Conservation (phyloP, 2,797 vertebrate species). For the Microhierax caerulescens region DNA sequence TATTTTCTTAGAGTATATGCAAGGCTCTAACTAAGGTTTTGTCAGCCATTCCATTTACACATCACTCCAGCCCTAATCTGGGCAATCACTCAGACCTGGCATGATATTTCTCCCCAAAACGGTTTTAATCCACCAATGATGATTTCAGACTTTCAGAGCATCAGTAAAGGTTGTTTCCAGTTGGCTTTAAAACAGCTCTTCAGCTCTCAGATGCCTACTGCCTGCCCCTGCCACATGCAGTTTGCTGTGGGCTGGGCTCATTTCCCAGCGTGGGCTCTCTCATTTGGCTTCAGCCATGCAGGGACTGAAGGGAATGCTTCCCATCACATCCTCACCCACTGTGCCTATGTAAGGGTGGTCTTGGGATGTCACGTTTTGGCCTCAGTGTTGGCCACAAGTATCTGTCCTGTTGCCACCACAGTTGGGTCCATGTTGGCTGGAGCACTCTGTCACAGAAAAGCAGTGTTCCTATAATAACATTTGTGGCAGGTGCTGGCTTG, state of each 20-base stretch:
- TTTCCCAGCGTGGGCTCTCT: neutral
- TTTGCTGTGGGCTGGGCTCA: neutral
- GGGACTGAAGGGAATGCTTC: fast-evolving
- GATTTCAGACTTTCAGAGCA: neutral
- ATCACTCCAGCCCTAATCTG: neutral
- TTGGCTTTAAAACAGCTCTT: neutral
- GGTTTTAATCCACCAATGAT: neutral
- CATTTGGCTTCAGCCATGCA: neutral
- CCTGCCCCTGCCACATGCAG: neutral
- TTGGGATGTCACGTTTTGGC: neutral
- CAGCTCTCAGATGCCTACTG: fast-evolving
- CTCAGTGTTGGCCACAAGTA: neutral
- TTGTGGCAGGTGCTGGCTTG: neutral
- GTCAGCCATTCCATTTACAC: slow-evolving; percentile 51
- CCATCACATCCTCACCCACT: neutral
- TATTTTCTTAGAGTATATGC: slow-evolving; percentile 33
- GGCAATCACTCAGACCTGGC: slow-evolving; percentile 6
- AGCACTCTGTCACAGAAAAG: neutral
- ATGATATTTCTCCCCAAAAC: neutral
- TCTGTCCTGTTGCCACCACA: neutral
- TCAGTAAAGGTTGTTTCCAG: neutral
- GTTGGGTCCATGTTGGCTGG: neutral
- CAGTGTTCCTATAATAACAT: neutral
- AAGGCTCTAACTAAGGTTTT: slow-evolving; percentile 46
- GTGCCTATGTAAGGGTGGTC: fast-evolving